phyloP scores from a whole-genome alignment of 1,140 invertebrate species.

The Eubasilissa regina region DNA sequence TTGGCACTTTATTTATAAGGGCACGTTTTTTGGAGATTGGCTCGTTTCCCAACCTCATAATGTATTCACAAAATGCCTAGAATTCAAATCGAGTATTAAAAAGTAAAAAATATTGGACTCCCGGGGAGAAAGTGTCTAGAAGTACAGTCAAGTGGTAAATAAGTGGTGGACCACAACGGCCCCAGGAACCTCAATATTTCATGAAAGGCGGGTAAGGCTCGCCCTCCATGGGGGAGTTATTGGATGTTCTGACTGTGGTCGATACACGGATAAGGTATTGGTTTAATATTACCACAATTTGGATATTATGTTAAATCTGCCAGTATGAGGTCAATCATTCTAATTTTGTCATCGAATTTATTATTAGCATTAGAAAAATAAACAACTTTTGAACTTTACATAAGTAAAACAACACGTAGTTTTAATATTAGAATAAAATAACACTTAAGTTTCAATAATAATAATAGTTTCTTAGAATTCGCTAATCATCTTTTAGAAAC shows the following conservation, averaged over 20 bases:
- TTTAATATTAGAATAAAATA: no score
- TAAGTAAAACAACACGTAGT: no score
- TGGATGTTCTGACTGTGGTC: not conserved
- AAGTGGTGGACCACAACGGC: no score
- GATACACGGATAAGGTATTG: not conserved
- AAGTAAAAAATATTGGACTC: not conserved
- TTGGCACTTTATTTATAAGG: constrained; percentile 15
- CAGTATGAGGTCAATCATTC: no score
- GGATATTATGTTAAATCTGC: no score
- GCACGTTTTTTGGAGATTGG: constrained; percentile 9
- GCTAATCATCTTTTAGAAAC: no score
- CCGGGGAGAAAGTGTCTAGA: not conserved
- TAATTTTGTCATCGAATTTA: not conserved
- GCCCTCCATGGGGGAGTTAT: not conserved
- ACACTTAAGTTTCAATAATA: no score
- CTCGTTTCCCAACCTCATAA: not conserved
- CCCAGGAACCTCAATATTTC: not conserved
- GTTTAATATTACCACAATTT: not conserved
- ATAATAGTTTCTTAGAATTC: no score
- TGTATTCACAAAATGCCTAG: not conserved
- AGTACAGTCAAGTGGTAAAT: not conserved
- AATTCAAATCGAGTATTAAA: constrained; percentile 25
- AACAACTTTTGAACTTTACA: no score
- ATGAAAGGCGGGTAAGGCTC: not conserved
- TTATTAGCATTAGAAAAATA: no score